Evolutionary conservation across 2,797 vertebrate genomes (phyloP).

Genomic region (Sebastes ruberrimus): DNA sequence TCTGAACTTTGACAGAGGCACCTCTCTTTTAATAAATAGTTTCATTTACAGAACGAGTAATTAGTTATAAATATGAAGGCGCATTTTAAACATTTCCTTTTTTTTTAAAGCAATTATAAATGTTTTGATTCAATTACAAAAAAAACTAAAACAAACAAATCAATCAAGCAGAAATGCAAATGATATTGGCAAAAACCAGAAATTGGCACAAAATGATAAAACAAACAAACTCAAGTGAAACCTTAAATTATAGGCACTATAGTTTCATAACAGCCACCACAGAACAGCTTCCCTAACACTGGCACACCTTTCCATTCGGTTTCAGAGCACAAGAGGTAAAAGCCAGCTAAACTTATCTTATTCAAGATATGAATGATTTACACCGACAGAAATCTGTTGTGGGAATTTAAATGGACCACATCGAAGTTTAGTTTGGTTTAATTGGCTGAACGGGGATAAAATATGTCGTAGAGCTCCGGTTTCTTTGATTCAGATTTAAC

Average conservation of each 20-base stretch:
- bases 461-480: neutral
- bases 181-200: conserved; percentile 84
- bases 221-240: conserved; percentile 81
- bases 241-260: conserved; percentile 97
- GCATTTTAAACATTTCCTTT: conserved; percentile 76
- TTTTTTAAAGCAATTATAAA: conserved; percentile 81
- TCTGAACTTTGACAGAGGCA: conserved; percentile 71
- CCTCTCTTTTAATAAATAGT: conserved; percentile 84
- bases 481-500: neutral
- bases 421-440: neutral
- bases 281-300: conserved; percentile 52
- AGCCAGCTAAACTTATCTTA: conserved; percentile 23
- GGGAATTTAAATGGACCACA: conserved; percentile 7
- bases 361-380: conserved; percentile 4
- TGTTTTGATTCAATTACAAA: conserved; percentile 88
- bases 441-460: neutral
- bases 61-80: conserved; percentile 85
- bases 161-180: conserved; percentile 77
- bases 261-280: conserved; percentile 80
- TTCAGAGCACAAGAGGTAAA: conserved; percentile 62
- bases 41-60: conserved; percentile 80
- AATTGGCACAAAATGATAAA: conserved; percentile 87
- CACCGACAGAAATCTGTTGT: conserved; percentile 27
- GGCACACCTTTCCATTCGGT: conserved; percentile 48
- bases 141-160: conserved; percentile 81